phyloP scores from a whole-genome alignment of 2,113 vertebrate species.

The Charina bottae region DNA sequence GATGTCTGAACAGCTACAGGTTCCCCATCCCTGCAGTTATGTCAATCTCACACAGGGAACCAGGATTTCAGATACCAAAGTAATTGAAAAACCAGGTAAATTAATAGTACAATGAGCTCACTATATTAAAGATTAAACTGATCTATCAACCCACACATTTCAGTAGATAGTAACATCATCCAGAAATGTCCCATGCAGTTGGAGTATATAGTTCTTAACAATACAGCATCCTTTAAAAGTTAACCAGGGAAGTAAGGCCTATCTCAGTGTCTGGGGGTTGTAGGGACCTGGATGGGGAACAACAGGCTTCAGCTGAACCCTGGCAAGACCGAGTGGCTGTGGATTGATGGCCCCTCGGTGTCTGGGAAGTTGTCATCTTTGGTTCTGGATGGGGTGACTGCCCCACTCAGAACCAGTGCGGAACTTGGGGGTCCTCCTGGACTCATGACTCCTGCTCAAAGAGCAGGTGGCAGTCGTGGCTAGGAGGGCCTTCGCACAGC shows the following conservation, averaged over 20 bases:
- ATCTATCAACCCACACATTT: neutral
- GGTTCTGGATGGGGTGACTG: too few relatives aligned
- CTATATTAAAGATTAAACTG: neutral
- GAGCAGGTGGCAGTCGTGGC: too few relatives aligned
- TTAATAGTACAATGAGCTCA: neutral
- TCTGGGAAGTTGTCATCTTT: too few relatives aligned
- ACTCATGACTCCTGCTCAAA: too few relatives aligned
- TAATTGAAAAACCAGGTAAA: neutral
- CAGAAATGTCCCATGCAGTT: neutral
- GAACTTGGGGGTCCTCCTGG: too few relatives aligned
- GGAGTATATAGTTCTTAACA: neutral
- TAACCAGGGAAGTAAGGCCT: neutral
- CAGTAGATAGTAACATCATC: neutral
- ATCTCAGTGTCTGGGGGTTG: too few relatives aligned
- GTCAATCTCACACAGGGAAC: neutral
- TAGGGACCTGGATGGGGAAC: too few relatives aligned
- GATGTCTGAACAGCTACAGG: neutral
- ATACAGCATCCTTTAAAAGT: neutral
- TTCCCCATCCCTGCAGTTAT: neutral
- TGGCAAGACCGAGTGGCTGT: too few relatives aligned
- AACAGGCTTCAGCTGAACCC: too few relatives aligned
- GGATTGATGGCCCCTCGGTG: too few relatives aligned
- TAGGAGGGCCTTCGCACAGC: too few relatives aligned
- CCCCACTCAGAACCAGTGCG: too few relatives aligned
- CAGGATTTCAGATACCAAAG: neutral